Base-by-base conservation (phyloP, 2,888 invertebrate species). In the Brachyptera putata region DNA sequence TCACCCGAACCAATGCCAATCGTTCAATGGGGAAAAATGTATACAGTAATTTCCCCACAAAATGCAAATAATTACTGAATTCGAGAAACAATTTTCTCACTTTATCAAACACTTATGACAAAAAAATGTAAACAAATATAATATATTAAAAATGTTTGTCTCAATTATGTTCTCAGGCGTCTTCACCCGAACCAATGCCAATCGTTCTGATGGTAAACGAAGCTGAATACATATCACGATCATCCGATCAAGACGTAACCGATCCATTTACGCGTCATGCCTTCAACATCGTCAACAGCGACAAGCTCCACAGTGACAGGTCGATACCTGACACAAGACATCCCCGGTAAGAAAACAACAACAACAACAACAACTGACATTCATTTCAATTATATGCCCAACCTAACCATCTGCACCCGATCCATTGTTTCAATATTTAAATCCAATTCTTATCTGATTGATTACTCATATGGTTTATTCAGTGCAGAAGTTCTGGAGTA, bases 241-340 rank as follows among this genome's bases (percentile, higher is more conserved):
- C 57, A 21, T 1, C 24, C 14, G 34, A n/a, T 2, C 18, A 25
- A 13, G 7, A 22, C 34, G 34, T 22, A 7, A 37, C 14, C 2
- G 62, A 61, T 37, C 61, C 63, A 7, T 62, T 60, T 48, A 43
- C 34, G 16, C 57, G 57, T n/a, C 65, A 65, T 58, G 64, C 63
- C 34, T 65, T 66, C 61, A 61, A 66, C 39, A 39, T 61, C 3
- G 49, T 55, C 16, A 55, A 48, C 25, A 74, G 73, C 62, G 68
- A 73, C 56, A 62, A 59, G n/a, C 60, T 73, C 50, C 66, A 68
- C 1, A 65, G 66, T 5, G 64, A 69, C 37, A 69, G 73, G 18
- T 25, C 63, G 1, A 56, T 74, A 53, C 73, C 72, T 1, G 66
- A 66, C 60, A 71, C 72, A n/a, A 68, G 73, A 50, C 68, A 70